phyloP scores from a whole-genome alignment of 2,888 invertebrate species.

The Macaria notata region DNA sequence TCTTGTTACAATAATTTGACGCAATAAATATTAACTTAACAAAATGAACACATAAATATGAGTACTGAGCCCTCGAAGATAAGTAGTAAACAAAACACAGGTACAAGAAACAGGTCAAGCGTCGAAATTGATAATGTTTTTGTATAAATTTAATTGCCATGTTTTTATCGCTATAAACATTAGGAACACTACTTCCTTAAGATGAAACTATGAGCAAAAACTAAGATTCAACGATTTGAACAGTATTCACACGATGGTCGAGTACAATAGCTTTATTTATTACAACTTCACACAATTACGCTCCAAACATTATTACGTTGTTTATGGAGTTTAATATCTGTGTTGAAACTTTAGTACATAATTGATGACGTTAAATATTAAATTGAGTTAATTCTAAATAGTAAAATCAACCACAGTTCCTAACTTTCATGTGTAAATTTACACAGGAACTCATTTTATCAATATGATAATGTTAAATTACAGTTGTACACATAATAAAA shows the following conservation, averaged over 20 bases:
- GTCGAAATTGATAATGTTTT: constrained; percentile 27
- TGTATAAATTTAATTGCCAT: constrained; percentile 18
- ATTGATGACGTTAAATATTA: too few relatives aligned
- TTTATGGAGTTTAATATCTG: constrained; percentile 8
- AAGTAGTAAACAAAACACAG: too few relatives aligned
- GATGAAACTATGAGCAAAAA: constrained; percentile 37
- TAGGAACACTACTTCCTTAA: constrained; percentile 39
- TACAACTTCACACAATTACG: constrained; percentile 48
- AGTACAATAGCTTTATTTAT: constrained; percentile 41
- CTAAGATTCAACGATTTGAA: constrained; percentile 38
- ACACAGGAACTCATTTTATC: too few relatives aligned
- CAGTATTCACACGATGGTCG: constrained; percentile 45
- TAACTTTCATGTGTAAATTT: too few relatives aligned
- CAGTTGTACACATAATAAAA: too few relatives aligned
- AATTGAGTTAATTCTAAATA: too few relatives aligned
- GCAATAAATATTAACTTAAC: too few relatives aligned
- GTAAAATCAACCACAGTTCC: too few relatives aligned
- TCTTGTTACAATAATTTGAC: constrained; percentile 31
- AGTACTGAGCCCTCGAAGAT: too few relatives aligned
- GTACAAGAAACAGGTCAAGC: constrained; percentile 18
- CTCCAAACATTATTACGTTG: constrained; percentile 36
- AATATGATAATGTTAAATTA: too few relatives aligned
- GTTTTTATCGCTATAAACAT: constrained; percentile 37
- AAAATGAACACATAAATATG: too few relatives aligned
- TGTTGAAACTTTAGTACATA: constrained; percentile 1